Evolutionary conservation across 2,797 vertebrate genomes (phyloP).

Genomic region (Crenichthys baileyi): DNA sequence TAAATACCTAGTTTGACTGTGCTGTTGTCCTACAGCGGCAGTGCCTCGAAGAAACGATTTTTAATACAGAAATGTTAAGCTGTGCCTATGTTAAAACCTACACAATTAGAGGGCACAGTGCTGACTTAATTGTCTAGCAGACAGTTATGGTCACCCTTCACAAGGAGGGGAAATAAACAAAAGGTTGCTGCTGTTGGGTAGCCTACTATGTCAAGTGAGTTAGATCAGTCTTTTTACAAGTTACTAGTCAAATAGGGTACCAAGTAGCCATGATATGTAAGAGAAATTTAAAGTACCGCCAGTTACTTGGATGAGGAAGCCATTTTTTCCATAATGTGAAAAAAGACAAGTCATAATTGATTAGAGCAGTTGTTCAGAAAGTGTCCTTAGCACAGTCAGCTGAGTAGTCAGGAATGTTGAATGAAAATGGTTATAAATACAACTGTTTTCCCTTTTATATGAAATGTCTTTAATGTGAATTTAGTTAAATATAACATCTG

Average conservation of each 20-base stretch:
- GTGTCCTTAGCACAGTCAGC: not conserved
- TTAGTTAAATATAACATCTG: not conserved
- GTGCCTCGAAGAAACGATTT: no score
- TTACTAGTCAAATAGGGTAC: not conserved
- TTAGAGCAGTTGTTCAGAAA: not conserved
- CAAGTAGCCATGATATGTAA: not conserved
- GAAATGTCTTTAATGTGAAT: not conserved
- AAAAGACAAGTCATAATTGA: no score
- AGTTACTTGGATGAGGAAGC: not conserved
- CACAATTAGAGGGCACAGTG: not conserved
- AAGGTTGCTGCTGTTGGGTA: not conserved
- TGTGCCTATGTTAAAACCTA: not conserved
- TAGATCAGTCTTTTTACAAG: not conserved
- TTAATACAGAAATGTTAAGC: not conserved
- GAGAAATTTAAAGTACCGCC: not conserved
- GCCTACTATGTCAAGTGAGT: no score
- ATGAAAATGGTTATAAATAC: not conserved
- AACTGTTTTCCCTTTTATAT: not conserved
- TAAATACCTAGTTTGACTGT: no score
- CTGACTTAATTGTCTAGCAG: no score
- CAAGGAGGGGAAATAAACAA: not conserved
- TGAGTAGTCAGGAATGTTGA: not conserved
- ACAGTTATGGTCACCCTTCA: no score
- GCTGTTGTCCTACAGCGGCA: no score
- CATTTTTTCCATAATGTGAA: not conserved